Base-by-base conservation (phyloP, 2,888 invertebrate species). In the Eustalomyia histrio region DNA sequence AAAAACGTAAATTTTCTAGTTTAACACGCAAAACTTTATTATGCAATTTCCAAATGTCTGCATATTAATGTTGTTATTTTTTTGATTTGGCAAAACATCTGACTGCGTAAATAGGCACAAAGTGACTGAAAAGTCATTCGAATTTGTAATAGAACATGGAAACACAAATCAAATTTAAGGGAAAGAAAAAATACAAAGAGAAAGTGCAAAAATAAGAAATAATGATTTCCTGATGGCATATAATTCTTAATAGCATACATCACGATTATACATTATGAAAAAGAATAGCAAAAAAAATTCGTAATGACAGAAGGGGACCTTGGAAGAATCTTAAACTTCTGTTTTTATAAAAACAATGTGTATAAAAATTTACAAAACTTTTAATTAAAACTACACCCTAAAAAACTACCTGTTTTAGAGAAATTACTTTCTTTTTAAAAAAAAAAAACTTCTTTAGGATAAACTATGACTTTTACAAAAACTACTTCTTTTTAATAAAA, bases 181-280 rank as follows among this genome's bases (percentile, higher is more conserved):
- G 58, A 12, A 35, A 10, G 24, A 17, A 16, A 17, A 10, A 16
- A 58, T 10, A 17, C 16, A n/a, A 6, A 17, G 16, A 39, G 6
- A 18, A 16, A 67, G 43, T 43, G 67, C 17, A 43, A 61, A 21
- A 33, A 17, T 68, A 18, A 68, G 29, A 68, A 67, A 61, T 75
- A 68, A 60, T 60, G 39, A 39, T 18, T 61, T 75, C 67, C 75
- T 67, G 43, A 55, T 75, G 75, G 55, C 61, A 60, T 53, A 47
- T 67, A 58, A 65, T 52, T 21, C 33, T n/a, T 47, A 47, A 64
- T 52, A 52, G 24, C 21, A 58, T 35, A 74, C 24, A 21, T 24
- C 50, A 50, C 16, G 24, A n/a, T 52, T 50, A 50, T 29, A 21
- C 12, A 33, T 39, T 12, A 12, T 39, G 39, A 12, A 39, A 14